Evolutionary conservation across 2,113 vertebrate species (phyloP).

Genomic region (Larimichthys crocea): DNA sequence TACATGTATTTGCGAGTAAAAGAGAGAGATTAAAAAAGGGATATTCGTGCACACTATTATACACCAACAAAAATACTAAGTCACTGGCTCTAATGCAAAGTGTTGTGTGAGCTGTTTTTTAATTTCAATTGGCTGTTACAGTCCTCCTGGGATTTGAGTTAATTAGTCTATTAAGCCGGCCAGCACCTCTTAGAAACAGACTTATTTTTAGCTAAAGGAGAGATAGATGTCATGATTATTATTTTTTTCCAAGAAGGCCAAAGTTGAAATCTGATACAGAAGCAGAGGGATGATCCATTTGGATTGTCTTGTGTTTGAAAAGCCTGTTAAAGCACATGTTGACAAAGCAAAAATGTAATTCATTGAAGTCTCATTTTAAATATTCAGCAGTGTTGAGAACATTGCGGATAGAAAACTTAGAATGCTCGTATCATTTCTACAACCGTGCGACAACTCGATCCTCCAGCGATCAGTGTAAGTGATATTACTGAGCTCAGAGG

Average conservation of each 20-base stretch:
- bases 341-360: neutral
- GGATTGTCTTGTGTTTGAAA: neutral
- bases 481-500: slow-evolving; percentile 19
- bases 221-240: slow-evolving; percentile 35
- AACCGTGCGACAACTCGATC: neutral
- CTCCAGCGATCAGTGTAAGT: slow-evolving; percentile 8
- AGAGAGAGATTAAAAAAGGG: slow-evolving; percentile 17
- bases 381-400: neutral
- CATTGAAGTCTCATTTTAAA: neutral
- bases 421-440: neutral
- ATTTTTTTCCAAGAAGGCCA: slow-evolving; percentile 17
- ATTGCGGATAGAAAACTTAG: neutral
- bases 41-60: slow-evolving; percentile 41
- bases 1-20: slow-evolving; percentile 32
- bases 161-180: slow-evolving; percentile 74
- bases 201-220: slow-evolving; percentile 64
- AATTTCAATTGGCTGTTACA: slow-evolving; percentile 62
- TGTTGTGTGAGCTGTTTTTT: slow-evolving; percentile 58
- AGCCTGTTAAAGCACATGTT: neutral
- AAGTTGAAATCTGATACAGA: slow-evolving; percentile 33
- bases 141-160: slow-evolving; percentile 66
- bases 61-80: slow-evolving; percentile 32
- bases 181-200: slow-evolving; percentile 48
- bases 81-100: slow-evolving; percentile 54
- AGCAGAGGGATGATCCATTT: neutral